Evolutionary conservation across 1,140 invertebrate species (phyloP), one percentile per base, ranked within the genome.

Genomic region (Hypothenemus hampei): DNA sequence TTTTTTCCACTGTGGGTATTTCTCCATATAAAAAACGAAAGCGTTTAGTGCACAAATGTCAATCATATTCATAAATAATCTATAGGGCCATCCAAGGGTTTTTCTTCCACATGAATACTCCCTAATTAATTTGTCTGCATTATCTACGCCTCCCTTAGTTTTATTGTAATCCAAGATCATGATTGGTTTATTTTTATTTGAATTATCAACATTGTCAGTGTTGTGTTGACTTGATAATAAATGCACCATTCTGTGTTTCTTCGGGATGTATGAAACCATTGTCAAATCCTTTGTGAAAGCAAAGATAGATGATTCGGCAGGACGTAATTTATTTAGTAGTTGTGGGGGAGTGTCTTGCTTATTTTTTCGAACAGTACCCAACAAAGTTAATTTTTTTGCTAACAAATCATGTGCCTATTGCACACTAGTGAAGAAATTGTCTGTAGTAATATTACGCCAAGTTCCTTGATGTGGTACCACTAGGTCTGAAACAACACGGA

Each of bases 301-400:
- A 61, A 69, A 69, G 19, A 64, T 62, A 10, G 55, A 61, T 15
- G 49, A 54, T 36, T 58, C 5, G 7, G n/a, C 10, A 5, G 47
- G 46, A 21, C 55, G 46, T 1, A 20, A 41, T 15, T 11, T 60
- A 16, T 22, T 7, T 8, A 19, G 23, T 35, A 36, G 29, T 8
- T 31, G 18, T 43, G 16, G 39, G 10, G 35, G 44, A 23, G 47
- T 48, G n/a, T 47, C 45, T 16, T 23, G 43, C 35, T 64, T 60
- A 52, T 62, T 64, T 46, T 59, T 53, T 1, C 72, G 69, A 72
- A 41, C 29, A 22, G 65, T 66, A 26, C 60, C 64, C 51, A 65
- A 33, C 40, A 61, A 24, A 43, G 63, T 67, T 39, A 65, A 31
- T 1, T 62, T 46, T 24, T 62, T 59, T 22, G 44, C 39, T 16